These are phyloP conservation scores for Scelioninae gen. 1 DNA, from an alignment of 2,888 invertebrate genomes.

Conservation along the genomic window DNA sequence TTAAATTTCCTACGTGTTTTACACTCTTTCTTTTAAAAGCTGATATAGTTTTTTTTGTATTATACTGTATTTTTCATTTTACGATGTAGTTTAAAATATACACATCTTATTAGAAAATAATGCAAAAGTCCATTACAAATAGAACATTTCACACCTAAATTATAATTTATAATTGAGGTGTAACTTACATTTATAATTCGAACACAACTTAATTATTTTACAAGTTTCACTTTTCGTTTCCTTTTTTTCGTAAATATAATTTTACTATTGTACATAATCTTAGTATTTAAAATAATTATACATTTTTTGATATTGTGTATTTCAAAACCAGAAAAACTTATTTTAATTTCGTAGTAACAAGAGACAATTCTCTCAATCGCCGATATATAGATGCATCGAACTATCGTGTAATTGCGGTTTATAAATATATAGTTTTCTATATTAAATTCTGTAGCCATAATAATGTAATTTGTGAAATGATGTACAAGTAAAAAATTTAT, in stretches of 20 bases:
- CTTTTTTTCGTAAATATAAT: too few relatives aligned
- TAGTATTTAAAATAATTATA: too few relatives aligned
- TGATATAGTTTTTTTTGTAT: not conserved
- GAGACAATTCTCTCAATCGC: not conserved
- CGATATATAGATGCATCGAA: slow-evolving; percentile 8
- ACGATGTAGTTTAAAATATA: not conserved
- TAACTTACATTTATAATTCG: too few relatives aligned
- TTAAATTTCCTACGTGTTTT: not conserved
- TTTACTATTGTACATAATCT: too few relatives aligned
- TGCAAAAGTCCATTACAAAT: not conserved
- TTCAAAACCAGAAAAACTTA: too few relatives aligned
- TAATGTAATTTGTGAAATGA: slow-evolving; percentile 48
- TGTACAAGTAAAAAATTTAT: slow-evolving; percentile 43
- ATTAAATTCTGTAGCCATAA: slow-evolving; percentile 45
- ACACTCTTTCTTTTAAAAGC: not conserved
- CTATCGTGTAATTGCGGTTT: slow-evolving; percentile 25
- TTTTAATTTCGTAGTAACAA: too few relatives aligned
- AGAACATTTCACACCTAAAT: not conserved
- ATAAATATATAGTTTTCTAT: slow-evolving; percentile 34
- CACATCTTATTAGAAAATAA: not conserved
- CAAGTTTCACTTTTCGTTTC: too few relatives aligned
- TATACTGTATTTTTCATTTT: not conserved
- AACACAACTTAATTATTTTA: too few relatives aligned
- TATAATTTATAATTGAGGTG: not conserved
- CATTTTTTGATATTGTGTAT: too few relatives aligned